Conservation (phyloP, 2,888 invertebrate genomes). For the Pollenia griseotomentosa region DNA sequence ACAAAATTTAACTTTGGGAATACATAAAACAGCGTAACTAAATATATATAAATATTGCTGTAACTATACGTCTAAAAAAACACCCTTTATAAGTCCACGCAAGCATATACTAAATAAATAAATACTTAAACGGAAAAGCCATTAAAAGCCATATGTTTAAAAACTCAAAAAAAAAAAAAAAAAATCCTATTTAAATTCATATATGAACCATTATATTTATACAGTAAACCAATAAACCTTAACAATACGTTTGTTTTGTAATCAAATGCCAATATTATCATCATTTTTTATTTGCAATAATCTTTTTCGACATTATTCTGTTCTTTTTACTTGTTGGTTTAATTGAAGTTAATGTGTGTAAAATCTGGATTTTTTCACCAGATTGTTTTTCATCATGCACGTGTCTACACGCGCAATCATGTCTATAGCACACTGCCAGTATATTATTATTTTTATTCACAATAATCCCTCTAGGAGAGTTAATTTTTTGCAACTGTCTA, state of each 20-base stretch:
- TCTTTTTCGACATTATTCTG: neutral
- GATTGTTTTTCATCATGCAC: constrained; percentile 38
- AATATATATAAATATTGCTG: too few relatives aligned
- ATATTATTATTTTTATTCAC: constrained; percentile 27
- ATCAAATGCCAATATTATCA: constrained; percentile 9
- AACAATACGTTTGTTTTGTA: neutral
- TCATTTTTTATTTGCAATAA: constrained; percentile 6
- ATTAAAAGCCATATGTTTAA: neutral
- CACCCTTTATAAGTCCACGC: too few relatives aligned
- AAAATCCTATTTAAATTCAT: neutral
- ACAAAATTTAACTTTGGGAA: too few relatives aligned
- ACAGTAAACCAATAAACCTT: neutral
- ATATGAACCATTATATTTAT: too few relatives aligned
- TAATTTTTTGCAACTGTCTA: neutral
- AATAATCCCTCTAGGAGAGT: neutral
- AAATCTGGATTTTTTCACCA: constrained; percentile 24
- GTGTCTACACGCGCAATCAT: constrained; percentile 21
- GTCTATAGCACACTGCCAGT: constrained; percentile 1
- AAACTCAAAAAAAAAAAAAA: too few relatives aligned
- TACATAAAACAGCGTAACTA: too few relatives aligned
- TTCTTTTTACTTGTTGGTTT: neutral
- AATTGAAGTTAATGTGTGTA: constrained; percentile 27
- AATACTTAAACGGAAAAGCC: too few relatives aligned
- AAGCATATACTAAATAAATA: too few relatives aligned
- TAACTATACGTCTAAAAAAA: too few relatives aligned